Base-by-base conservation (phyloP, 2,888 invertebrate species). In the Drosophila anomalata region DNA sequence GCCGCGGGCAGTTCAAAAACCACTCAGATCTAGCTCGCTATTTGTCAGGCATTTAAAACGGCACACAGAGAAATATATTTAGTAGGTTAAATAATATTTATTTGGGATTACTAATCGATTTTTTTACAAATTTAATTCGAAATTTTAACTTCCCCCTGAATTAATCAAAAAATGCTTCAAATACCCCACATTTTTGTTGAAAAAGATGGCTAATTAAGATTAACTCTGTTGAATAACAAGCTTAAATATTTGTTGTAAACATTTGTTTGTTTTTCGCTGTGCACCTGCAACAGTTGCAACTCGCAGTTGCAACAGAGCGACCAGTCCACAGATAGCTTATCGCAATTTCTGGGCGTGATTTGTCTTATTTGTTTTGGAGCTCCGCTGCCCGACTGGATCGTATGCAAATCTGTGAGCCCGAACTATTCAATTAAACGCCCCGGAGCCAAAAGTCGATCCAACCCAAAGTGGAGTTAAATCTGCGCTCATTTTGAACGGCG, bases 341-440 rank as follows among this genome's bases (percentile, higher is more conserved):
- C 82, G 46, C 66, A 59, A 24, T 73, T 78, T 67, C 70, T 73
- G 86, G 82, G 88, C 83, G 88, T 78, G 70, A 69, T 76, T 84
- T 62, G 55, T 55, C 69, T 82, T 83, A 79, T 87, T 82, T 72
- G 51, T 65, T 71, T 75, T 73, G 12, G 22, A 12, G 59, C 39
- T 48, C 39, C 41, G 22, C 22, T 41, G 52, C 41, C 53, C 41
- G 41, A 3, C 36, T 33, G 52, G 41, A 55, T 62, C 72, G 54
- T 65, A 79, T 79, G 79, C 78, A 83, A 83, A 79, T 77, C 76
- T 67, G 42, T 46, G 22, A 46, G 58, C 61, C 59, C 39, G 39
- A 79, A 82, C 84, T 89, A 88, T 89, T 89, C 89, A 89, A 87
- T 87, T 89, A 87, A 86, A 86, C 83, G 89, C 87, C 87, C 87